phyloP scores from a whole-genome alignment of 2,888 invertebrate species.

The Heliconius ethilla region DNA sequence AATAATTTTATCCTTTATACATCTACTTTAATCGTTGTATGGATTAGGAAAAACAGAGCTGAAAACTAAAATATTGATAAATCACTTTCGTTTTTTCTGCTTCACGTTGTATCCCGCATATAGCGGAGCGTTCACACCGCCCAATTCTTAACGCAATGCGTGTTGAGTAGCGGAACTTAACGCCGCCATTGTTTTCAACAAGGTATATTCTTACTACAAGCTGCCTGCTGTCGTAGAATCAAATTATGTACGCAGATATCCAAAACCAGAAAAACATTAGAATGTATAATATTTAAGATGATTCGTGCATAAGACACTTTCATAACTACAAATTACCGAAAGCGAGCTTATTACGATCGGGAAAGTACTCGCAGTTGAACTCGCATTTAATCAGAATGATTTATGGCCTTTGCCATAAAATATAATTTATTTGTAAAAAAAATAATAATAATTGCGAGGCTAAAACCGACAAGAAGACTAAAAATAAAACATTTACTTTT shows the following conservation, averaged over 20 bases:
- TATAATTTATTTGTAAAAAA: background rate
- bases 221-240: too few relatives aligned
- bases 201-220: background rate
- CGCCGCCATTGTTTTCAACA: background rate
- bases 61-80: background rate
- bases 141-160: too few relatives aligned
- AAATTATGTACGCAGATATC: background rate
- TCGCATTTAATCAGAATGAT: conserved; percentile 24
- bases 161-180: too few relatives aligned
- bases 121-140: too few relatives aligned
- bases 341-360: conserved; percentile 36
- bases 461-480: background rate
- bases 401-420: conserved; percentile 25
- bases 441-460: background rate
- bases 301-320: conserved; percentile 28
- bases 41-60: background rate
- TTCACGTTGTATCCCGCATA: too few relatives aligned
- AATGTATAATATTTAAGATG: background rate
- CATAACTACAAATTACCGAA: conserved; percentile 32
- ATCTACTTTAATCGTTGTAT: background rate
- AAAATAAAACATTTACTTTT: too few relatives aligned
- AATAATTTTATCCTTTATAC: too few relatives aligned
- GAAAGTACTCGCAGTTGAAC: conserved; percentile 32
- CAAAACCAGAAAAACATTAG: background rate
- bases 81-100: background rate